Percentiles rank a stretch among this genome's conserved stretches.
Conservation (phyloP, 2,113 vertebrate species). For the Takifugu bimaculatus region DNA sequence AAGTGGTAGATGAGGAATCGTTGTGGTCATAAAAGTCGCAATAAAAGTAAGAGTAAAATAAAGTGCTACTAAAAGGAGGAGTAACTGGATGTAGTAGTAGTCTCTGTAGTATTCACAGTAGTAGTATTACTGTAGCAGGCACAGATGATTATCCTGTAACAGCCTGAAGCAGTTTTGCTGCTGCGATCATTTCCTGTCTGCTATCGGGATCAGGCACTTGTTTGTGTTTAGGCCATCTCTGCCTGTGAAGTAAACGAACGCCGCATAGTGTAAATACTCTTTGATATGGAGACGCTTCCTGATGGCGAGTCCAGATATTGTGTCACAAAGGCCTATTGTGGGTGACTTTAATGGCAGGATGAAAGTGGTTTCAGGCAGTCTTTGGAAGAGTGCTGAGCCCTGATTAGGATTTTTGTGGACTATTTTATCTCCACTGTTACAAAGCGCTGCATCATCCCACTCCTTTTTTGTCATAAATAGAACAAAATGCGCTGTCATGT, state of each 20-base stretch:
- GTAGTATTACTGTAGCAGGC: background rate
- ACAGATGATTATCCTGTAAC: background rate
- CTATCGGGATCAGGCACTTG: slow-evolving; percentile 18
- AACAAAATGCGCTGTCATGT: background rate
- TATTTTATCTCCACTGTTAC: slow-evolving; percentile 12
- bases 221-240: slow-evolving; percentile 44
- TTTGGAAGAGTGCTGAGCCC: slow-evolving; percentile 13
- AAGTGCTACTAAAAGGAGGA: too few relatives aligned
- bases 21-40: too few relatives aligned
- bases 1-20: too few relatives aligned
- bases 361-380: slow-evolving; percentile 13
- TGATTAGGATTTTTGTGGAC: slow-evolving; percentile 36
- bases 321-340: slow-evolving; percentile 39
- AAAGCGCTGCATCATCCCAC: slow-evolving; percentile 11
- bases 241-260: slow-evolving; percentile 28
- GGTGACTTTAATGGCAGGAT: slow-evolving; percentile 20
- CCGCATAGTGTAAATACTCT: slow-evolving; percentile 33
- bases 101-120: too few relatives aligned
- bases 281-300: slow-evolving; percentile 26
- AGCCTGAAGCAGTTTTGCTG: slow-evolving; percentile 23
- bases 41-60: too few relatives aligned
- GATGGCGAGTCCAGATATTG: slow-evolving; percentile 28
- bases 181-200: slow-evolving; percentile 28
- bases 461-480: slow-evolving; percentile 8
- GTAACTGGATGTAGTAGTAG: too few relatives aligned